These are phyloP conservation scores for Drosophila lacteicornis DNA, from an alignment of 1,140 invertebrate genomes.

Conservation along the genomic window DNA sequence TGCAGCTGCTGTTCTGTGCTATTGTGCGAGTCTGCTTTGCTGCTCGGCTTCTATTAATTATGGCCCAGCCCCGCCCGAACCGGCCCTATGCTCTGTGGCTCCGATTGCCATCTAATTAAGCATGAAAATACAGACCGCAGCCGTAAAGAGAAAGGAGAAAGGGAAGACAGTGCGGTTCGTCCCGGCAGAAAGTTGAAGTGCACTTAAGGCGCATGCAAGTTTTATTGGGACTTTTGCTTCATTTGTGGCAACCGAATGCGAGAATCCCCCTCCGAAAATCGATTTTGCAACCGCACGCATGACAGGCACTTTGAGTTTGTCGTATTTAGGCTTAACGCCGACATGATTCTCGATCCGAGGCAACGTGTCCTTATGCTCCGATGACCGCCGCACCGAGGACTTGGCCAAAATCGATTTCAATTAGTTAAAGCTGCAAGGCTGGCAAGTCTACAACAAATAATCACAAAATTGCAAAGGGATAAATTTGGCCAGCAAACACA, in stretches of 20 bases:
- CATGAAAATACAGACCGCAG: slow-evolving; percentile 49
- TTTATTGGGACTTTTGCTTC: slow-evolving; percentile 41
- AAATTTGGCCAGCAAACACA: slow-evolving; percentile 53
- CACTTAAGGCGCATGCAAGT: slow-evolving; percentile 59
- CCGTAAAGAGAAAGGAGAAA: slow-evolving; percentile 3
- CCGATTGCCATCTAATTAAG: slow-evolving; percentile 47
- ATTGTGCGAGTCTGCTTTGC: slow-evolving; percentile 37
- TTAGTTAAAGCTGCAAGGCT: slow-evolving; percentile 69
- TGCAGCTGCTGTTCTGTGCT: slow-evolving; percentile 11
- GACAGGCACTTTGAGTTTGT: slow-evolving; percentile 54
- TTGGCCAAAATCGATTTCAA: slow-evolving; percentile 73
- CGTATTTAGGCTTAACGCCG: slow-evolving; percentile 63
- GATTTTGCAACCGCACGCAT: slow-evolving; percentile 56
- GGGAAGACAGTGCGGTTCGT: slow-evolving; percentile 21
- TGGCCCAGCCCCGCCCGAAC: slow-evolving; percentile 6
- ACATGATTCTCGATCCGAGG: slow-evolving; percentile 54
- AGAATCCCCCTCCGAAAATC: slow-evolving; percentile 50
- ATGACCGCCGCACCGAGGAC: slow-evolving; percentile 5
- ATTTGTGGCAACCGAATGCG: slow-evolving; percentile 30
- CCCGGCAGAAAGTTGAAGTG: slow-evolving; percentile 46
- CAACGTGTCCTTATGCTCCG: slow-evolving; percentile 19
- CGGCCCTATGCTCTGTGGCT: slow-evolving; percentile 16
- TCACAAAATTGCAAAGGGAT: slow-evolving; percentile 61
- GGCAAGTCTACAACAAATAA: slow-evolving; percentile 68
- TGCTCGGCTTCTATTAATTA: slow-evolving; percentile 41